Base-by-base conservation (phyloP, 30 jellyfish, hydroid and myxozoan species). In the Turritopsis rubra region DNA sequence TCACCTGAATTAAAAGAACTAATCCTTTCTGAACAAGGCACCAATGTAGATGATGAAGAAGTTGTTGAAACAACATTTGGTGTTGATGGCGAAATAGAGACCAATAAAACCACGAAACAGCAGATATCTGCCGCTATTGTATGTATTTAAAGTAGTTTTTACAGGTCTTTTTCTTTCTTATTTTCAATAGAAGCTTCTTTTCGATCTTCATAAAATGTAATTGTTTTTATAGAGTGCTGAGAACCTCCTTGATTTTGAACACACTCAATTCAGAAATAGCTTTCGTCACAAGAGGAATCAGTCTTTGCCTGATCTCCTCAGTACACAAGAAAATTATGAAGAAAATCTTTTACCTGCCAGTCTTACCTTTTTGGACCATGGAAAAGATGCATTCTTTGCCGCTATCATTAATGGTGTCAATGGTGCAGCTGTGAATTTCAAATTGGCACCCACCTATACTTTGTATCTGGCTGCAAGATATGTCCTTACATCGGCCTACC, bases 361-460 rank as follows among this genome's bases (percentile, higher is more conserved):
- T 1, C 88, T 94, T 28, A 84, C 93, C 80, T 94, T 94, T 81
- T 41, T 94, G 19, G 97, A 94, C 41, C 92, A 89, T 74, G 99
- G 97, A 16, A 95, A 88, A 73, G 98, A 92, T 82, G 99, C 96
- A 0, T 94, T 94, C 89, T 86, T 94, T 79, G 99, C 99, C 4
- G 93, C 99, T 29, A 77, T 89, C 23, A 94, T 94, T 82, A 94
- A 97, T 82, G 99, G 88, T 70, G 97, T 94, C 9, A 94, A 94
- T 73, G 98, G 98, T 0, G 96, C 98, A 21, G 96, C 96, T 7
- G 97, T 94, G 82, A 96, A 89, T 65, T 94, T 94, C 80, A 94
- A 94, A 72, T 87, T 94, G n/a, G 99, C 99, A 7, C 99, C 99
- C n/a, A 90, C 99, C 22, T 94, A 94, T 77, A 90, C 99, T 1